Evolutionary conservation across 1,140 invertebrate genomes (phyloP), one percentile per base, ranked within the genome.

Genomic region (Andricus grossulariae): DNA sequence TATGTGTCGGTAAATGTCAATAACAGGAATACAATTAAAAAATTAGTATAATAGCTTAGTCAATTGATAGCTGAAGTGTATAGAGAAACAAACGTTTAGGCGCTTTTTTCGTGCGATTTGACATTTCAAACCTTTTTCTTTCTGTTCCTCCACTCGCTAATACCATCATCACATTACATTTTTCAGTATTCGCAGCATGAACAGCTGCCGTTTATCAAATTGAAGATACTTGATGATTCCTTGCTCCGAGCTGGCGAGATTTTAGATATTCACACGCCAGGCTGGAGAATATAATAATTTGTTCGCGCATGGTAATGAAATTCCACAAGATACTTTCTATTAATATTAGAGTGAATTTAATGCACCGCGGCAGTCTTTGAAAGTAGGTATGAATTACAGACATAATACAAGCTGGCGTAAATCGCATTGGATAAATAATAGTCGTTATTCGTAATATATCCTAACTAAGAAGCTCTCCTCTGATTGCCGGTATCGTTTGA

Each of bases 371-470:
- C 60, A 66, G 60, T n/a, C 60, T 66, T 66, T 66, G 32, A 66
- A 32, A 66, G 60, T 66, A 66, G 60, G 60, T 66, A 66, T 66
- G 60, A 66, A 66, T 66, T 66, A 66, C 60, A 66, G 60, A 66
- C 32, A 66, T 66, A 66, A 66, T 66, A 66, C 25, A 32, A 66
- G 25, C 60, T 66, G 25, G 60, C 25, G 60, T 39, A 66, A 66
- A 66, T 66, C 60, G 60, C 60, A 66, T 66, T 66, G 25, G 60
- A 66, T 66, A 66, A 66, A 66, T 66, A 66, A 66, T 66, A 15
- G 60, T 66, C 60, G 60, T 66, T 66, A 66, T 66, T 66, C 60
- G 60, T 32, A 66, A 66, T 66, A 66, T 66, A 66, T 66, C 60
- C 60, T 66, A 66, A 66, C 60, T 66, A 66, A 66, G 60, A 66